Conservation (phyloP, 2,113 vertebrate genomes). For the Hippocampus comes region DNA sequence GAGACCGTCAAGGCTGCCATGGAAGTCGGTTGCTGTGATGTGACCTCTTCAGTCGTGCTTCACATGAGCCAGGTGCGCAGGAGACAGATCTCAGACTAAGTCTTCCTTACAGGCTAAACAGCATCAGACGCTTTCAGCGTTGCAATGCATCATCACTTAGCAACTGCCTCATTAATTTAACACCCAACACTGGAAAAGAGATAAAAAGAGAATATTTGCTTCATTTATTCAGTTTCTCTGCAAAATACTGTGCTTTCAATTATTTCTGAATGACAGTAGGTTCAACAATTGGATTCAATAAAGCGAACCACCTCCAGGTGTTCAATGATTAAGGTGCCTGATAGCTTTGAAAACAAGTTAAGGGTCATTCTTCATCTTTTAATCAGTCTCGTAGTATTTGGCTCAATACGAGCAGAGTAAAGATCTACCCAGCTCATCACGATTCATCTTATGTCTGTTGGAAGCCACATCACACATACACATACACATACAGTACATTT, state of each 20-base stretch:
- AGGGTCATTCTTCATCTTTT: too few species aligned
- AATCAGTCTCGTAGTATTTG: too few species aligned
- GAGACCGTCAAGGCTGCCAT: slow-evolving; percentile 65
- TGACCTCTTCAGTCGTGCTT: slow-evolving; percentile 26
- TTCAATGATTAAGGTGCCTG: too few species aligned
- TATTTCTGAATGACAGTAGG: not conserved
- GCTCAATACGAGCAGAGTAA: too few species aligned
- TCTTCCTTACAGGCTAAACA: slow-evolving; percentile 51
- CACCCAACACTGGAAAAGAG: slow-evolving; percentile 52
- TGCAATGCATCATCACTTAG: slow-evolving; percentile 70
- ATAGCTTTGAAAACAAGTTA: too few species aligned
- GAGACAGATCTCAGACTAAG: slow-evolving; percentile 30
- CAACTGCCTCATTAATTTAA: slow-evolving; percentile 74
- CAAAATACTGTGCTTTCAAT: not conserved
- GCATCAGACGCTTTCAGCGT: slow-evolving; percentile 58
- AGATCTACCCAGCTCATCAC: too few species aligned
- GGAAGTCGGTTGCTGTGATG: slow-evolving; percentile 4
- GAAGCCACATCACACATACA: too few species aligned
- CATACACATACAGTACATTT: too few species aligned
- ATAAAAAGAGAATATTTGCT: slow-evolving; percentile 33
- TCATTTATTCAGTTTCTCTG: not conserved
- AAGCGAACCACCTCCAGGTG: not conserved
- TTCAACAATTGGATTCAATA: not conserved
- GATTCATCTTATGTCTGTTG: too few species aligned
- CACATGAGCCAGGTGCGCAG: slow-evolving; percentile 47